A percentile compares a stretch with the other conserved stretches of the same genome.
phyloP scores from a whole-genome alignment of 2,888 invertebrate species.

The Pteria penguin region DNA sequence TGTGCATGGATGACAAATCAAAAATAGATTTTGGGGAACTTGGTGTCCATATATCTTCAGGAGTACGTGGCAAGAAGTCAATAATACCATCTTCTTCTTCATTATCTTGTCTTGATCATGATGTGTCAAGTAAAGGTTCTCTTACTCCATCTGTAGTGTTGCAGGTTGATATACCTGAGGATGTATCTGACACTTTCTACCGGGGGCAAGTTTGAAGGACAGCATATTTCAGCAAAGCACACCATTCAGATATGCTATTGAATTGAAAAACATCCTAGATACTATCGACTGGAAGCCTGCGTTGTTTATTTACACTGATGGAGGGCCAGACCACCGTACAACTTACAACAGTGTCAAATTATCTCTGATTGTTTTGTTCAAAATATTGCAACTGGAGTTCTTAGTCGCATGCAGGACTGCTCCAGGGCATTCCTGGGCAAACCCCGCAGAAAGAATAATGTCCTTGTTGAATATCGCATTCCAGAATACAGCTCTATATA shows the following conservation, averaged over 20 bases:
- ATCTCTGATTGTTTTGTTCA: background rate
- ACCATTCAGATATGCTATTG: too few species aligned
- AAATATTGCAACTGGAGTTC: background rate
- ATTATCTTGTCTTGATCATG: slow-evolving; percentile 48
- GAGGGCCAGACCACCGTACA: background rate
- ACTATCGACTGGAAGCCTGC: too few species aligned
- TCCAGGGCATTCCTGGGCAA: slow-evolving; percentile 49
- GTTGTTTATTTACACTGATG: background rate
- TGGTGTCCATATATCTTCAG: slow-evolving; percentile 19
- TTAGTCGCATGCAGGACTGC: slow-evolving; percentile 42
- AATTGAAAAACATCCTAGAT: too few species aligned
- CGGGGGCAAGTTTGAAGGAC: too few species aligned
- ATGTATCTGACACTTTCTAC: slow-evolving; percentile 45
- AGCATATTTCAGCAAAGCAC: too few species aligned
- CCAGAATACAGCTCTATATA: slow-evolving; percentile 43
- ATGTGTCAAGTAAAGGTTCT: slow-evolving; percentile 43
- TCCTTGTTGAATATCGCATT: slow-evolving; percentile 44
- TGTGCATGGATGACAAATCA: slow-evolving; percentile 49
- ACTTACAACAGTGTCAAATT: background rate
- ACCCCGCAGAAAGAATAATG: slow-evolving; percentile 54
- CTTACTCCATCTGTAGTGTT: too few species aligned
- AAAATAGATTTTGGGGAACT: slow-evolving; percentile 51
- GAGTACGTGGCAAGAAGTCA: slow-evolving; percentile 51
- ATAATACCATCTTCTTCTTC: slow-evolving; percentile 34
- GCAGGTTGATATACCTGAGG: slow-evolving; percentile 44